Percentiles rank a stretch among this genome's conserved stretches.
phyloP scores from a whole-genome alignment of 2,113 vertebrate genomes.

The Pseudois nayaur region DNA sequence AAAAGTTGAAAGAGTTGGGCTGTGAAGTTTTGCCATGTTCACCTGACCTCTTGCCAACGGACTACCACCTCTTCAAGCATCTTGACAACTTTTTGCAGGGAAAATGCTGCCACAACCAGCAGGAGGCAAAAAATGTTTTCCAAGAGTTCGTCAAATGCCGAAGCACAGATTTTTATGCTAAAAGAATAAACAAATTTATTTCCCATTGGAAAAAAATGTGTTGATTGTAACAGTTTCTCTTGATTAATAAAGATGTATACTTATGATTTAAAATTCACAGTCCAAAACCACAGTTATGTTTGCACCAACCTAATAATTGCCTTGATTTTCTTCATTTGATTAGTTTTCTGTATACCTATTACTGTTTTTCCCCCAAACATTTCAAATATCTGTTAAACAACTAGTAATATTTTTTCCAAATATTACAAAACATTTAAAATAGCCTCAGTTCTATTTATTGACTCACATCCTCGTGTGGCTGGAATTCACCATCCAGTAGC shows the following conservation, averaged over 20 bases:
- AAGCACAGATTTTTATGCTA: background rate
- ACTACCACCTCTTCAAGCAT: background rate
- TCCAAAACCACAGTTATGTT: background rate
- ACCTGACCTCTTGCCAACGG: background rate
- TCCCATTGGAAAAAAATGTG: background rate
- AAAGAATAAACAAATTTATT: background rate
- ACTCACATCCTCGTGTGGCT: background rate
- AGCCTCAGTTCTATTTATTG: background rate
- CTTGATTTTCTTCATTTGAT: background rate
- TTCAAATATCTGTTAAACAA: slow-evolving; percentile 22
- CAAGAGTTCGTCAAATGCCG: background rate
- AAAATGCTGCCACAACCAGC: background rate
- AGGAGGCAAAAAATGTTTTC: background rate
- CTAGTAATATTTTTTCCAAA: background rate
- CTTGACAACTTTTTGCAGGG: background rate
- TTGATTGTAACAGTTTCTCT: background rate
- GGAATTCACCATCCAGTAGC: background rate
- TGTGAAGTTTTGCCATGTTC: background rate
- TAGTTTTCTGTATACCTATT: background rate
- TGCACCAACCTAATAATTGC: background rate
- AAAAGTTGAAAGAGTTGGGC: background rate
- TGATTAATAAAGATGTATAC: background rate
- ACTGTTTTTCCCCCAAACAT: background rate
- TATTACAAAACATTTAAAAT: background rate
- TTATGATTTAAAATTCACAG: background rate